A percentile compares a stretch with the other conserved stretches of the same genome.
Evolutionary conservation across 2,888 invertebrate species (phyloP).

Genomic region (Apodemia hepburni): DNA sequence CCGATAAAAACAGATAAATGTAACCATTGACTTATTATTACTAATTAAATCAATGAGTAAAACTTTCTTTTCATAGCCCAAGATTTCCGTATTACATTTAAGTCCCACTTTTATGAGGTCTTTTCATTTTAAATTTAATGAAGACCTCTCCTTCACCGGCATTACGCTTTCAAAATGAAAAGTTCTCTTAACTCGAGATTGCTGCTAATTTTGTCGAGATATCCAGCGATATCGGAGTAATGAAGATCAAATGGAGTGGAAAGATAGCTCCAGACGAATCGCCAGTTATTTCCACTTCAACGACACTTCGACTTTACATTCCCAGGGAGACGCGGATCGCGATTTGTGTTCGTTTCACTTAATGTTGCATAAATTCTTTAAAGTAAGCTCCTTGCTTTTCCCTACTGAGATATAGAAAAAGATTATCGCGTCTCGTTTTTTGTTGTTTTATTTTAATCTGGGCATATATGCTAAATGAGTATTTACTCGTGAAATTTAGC

Average conservation of each 20-base stretch:
- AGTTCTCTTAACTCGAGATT: not conserved
- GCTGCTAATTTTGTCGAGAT: not conserved
- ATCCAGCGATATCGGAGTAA: not conserved
- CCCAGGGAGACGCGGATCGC: not conserved
- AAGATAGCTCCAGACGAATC: conserved; percentile 8
- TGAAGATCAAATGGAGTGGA: conserved; percentile 8
- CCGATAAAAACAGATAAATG: too few relatives aligned
- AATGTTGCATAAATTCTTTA: not conserved
- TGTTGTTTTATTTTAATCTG: too few relatives aligned
- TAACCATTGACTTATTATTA: too few relatives aligned
- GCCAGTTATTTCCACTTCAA: not conserved
- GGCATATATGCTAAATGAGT: too few relatives aligned
- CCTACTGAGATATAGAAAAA: too few relatives aligned
- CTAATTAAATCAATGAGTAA: too few relatives aligned
- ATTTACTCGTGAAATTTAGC: too few relatives aligned
- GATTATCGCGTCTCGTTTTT: too few relatives aligned
- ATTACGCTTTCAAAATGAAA: not conserved
- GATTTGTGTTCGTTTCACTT: not conserved
- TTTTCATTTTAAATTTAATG: not conserved
- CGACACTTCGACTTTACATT: conserved; percentile 1
- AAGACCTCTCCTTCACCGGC: not conserved
- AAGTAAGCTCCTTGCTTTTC: not conserved
- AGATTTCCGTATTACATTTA: too few relatives aligned
- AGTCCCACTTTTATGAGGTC: too few relatives aligned
- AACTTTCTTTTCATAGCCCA: too few relatives aligned